These are phyloP conservation scores for Seladonia tumulorum DNA, from an alignment of 2,888 invertebrate genomes.

Conservation along the genomic window DNA sequence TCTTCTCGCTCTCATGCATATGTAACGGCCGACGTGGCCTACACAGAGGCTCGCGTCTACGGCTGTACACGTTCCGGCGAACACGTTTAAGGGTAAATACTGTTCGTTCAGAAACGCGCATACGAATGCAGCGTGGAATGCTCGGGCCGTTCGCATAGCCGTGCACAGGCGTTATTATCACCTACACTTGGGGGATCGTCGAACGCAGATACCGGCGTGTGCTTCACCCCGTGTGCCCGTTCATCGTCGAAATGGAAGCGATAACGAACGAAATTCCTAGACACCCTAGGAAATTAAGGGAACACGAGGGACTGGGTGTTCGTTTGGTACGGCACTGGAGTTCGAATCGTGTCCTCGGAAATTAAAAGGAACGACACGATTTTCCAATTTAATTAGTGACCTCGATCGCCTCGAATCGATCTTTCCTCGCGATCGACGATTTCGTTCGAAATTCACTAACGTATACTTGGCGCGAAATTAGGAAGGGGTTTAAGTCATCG, in stretches of 20 bases:
- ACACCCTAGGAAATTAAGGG: slow-evolving; percentile 3
- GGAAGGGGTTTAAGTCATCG: neutral
- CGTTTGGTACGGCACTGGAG: neutral
- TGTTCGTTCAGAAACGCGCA: slow-evolving; percentile 5
- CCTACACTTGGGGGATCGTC: slow-evolving; percentile 38
- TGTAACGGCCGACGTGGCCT: slow-evolving; percentile 43
- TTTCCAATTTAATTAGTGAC: neutral
- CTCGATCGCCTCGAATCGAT: neutral
- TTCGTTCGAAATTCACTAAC: neutral
- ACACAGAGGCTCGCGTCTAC: neutral
- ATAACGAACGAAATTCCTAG: neutral
- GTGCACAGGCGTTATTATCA: slow-evolving; percentile 47
- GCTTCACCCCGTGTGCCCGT: neutral
- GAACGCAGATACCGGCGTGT: neutral
- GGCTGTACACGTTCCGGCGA: slow-evolving; percentile 8
- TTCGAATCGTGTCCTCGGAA: neutral
- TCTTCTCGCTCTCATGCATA: slow-evolving; percentile 53
- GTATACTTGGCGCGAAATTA: neutral
- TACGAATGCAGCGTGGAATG: slow-evolving; percentile 22
- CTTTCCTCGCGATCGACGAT: neutral
- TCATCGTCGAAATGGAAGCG: slow-evolving; percentile 3
- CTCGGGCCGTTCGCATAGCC: slow-evolving; percentile 18
- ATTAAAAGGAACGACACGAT: neutral
- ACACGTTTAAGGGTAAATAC: slow-evolving; percentile 31
- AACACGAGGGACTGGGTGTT: neutral